Conservation (phyloP, 2,888 invertebrate species). For the Cheilosia vernalis region DNA sequence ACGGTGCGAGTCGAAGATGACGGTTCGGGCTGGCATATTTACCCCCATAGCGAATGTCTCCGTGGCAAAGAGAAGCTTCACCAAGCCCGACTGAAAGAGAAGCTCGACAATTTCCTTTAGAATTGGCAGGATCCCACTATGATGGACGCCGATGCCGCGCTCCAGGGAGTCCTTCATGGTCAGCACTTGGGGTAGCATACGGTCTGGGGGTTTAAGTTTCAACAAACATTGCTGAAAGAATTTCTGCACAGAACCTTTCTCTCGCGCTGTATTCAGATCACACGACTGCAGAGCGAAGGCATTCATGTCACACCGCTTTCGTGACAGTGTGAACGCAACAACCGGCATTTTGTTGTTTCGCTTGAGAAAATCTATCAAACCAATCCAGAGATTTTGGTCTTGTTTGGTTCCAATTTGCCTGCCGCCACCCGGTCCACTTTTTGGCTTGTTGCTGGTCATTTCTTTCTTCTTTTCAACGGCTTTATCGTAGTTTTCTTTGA, state of each 20-base stretch:
- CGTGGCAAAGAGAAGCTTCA: slow-evolving; percentile 97
- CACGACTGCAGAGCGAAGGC: slow-evolving; percentile 86
- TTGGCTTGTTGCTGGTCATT: slow-evolving; percentile 79
- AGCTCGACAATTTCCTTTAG: slow-evolving; percentile 99
- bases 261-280: slow-evolving; percentile 92
- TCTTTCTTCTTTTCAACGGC: slow-evolving; percentile 85
- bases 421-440: slow-evolving; percentile 74
- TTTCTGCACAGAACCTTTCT: slow-evolving; percentile 92
- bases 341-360: slow-evolving; percentile 94
- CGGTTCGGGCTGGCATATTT: slow-evolving; percentile 99
- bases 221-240: slow-evolving; percentile 94
- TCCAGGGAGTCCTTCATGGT: slow-evolving; percentile 88
- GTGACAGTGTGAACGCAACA: slow-evolving; percentile 96
- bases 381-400: slow-evolving; percentile 92
- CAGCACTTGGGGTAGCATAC: slow-evolving; percentile 93
- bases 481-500: slow-evolving; percentile 86
- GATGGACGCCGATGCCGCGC: slow-evolving; percentile 98
- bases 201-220: slow-evolving; percentile 93
- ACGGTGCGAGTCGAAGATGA: slow-evolving; percentile 95
- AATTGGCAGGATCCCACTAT: slow-evolving; percentile 98
- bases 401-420: slow-evolving; percentile 84
- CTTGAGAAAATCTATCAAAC: slow-evolving; percentile 92
- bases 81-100: slow-evolving; percentile 95
- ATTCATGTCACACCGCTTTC: slow-evolving; percentile 86
- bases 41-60: slow-evolving; percentile 99